phyloP scores from a whole-genome alignment of 2,888 invertebrate genomes.

The Selenia dentaria region DNA sequence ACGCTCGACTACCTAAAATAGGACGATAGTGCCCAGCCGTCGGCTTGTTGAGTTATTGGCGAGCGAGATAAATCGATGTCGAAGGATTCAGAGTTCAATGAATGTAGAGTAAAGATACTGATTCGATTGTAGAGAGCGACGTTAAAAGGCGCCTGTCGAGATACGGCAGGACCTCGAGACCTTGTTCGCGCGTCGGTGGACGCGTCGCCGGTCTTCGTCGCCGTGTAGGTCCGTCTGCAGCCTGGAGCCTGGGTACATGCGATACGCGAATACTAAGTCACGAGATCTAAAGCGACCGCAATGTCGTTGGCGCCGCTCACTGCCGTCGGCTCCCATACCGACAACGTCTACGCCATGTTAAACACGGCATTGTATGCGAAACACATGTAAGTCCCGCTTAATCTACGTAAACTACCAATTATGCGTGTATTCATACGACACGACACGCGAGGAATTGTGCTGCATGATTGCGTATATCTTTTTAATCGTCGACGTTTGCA shows the following conservation, averaged over 20 bases:
- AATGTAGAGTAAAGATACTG: slow-evolving; percentile 47
- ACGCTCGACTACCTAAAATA: slow-evolving; percentile 55
- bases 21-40: slow-evolving; percentile 51
- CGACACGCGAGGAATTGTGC: slow-evolving; percentile 10
- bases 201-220: slow-evolving; percentile 26
- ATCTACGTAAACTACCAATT: slow-evolving; percentile 49
- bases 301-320: slow-evolving; percentile 44
- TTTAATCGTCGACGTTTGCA: slow-evolving; percentile 15
- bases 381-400: slow-evolving; percentile 41
- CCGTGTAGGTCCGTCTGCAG: slow-evolving; percentile 43
- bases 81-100: slow-evolving; percentile 48
- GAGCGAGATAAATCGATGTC: slow-evolving; percentile 44
- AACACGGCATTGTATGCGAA: slow-evolving; percentile 60
- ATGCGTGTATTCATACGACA: slow-evolving; percentile 32
- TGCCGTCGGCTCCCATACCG: slow-evolving; percentile 42
- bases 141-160: slow-evolving; percentile 54
- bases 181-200: slow-evolving; percentile 67
- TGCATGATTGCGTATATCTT: slow-evolving; percentile 19
- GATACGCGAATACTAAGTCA: slow-evolving; percentile 57
- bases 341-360: too few species aligned
- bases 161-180: slow-evolving; percentile 74
- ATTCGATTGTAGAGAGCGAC: slow-evolving; percentile 43
- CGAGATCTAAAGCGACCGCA: slow-evolving; percentile 50
- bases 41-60: slow-evolving; percentile 52
- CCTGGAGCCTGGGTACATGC: slow-evolving; percentile 52